A percentile compares a stretch with the other conserved stretches of the same genome.
These are phyloP conservation scores for Cristatella mucedo DNA, from an alignment of 2,888 invertebrate genomes.

Conservation along the genomic window DNA sequence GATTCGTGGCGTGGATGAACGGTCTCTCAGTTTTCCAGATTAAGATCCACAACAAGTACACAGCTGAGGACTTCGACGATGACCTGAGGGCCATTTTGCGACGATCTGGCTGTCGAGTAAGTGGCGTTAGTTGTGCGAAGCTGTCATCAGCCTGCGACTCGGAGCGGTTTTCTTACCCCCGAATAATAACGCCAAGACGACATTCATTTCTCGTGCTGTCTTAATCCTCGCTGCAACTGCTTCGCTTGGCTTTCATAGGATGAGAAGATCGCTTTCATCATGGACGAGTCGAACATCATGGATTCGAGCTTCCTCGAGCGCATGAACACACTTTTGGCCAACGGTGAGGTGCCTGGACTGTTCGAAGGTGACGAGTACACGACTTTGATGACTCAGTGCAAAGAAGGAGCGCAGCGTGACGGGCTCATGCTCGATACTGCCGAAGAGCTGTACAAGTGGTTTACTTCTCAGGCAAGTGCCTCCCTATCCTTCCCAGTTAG, in stretches of 20 bases:
- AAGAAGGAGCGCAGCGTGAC: conserved; percentile 93
- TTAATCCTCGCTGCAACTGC: not conserved
- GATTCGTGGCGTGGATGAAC: conserved; percentile 99
- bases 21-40: conserved; percentile 97
- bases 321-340: conserved; percentile 95
- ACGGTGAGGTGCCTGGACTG: conserved; percentile 66
- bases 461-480: conserved; percentile 55
- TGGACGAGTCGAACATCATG: conserved; percentile 95
- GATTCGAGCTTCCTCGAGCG: conserved; percentile 96
- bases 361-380: conserved; percentile 80
- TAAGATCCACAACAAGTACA: conserved; percentile 97
- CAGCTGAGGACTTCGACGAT: conserved; percentile 95
- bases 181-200: not conserved
- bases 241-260: conserved; percentile 51
- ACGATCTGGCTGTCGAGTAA: conserved; percentile 43
- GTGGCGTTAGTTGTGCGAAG: too few relatives aligned
- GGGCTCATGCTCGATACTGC: conserved; percentile 94
- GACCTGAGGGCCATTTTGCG: conserved; percentile 58
- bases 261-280: conserved; percentile 95
- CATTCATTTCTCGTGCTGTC: conserved; percentile 37
- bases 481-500: too few relatives aligned
- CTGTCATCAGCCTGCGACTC: too few relatives aligned
- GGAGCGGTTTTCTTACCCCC: not conserved
- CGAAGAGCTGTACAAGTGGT: conserved; percentile 99
- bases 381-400: conserved; percentile 97